Percentiles rank a stretch among this genome's conserved stretches.
These are phyloP conservation scores for Tyrannus savana DNA, from an alignment of 2,113 vertebrate species.

Conservation along the genomic window DNA sequence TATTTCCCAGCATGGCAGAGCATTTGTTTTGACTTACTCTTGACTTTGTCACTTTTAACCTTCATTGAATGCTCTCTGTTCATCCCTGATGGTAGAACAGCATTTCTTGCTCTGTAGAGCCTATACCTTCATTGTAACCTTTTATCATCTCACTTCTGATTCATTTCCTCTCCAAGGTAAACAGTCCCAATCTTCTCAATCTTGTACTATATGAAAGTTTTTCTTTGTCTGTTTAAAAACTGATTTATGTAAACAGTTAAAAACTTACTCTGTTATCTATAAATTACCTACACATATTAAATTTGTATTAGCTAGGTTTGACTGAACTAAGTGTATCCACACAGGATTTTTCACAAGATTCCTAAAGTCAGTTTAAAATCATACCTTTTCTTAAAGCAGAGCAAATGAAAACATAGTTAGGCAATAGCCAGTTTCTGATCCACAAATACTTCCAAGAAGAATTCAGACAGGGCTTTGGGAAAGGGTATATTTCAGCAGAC, in stretches of 20 bases:
- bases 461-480: background rate
- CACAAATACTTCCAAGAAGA: background rate
- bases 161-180: conserved; percentile 51
- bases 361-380: conserved; percentile 7
- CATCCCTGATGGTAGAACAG: background rate
- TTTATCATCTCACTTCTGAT: conserved; percentile 48
- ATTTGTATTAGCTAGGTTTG: conserved; percentile 32
- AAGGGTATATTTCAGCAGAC: background rate
- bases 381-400: conserved; percentile 2
- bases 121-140: conserved; percentile 11
- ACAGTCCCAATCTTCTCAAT: conserved; percentile 27
- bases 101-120: background rate
- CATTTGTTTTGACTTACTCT: background rate
- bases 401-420: background rate
- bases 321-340: conserved; percentile 36
- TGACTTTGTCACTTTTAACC: conserved; percentile 7
- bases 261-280: conserved; percentile 36
- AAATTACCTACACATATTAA: conserved; percentile 40
- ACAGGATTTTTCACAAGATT: conserved; percentile 11
- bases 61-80: background rate
- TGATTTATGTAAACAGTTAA: conserved; percentile 52
- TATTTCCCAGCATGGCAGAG: background rate
- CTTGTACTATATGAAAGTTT: conserved; percentile 25
- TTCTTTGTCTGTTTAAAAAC: conserved; percentile 50
- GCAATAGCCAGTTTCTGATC: background rate